Conservation (phyloP, 1,140 invertebrate species). For the Formica selysi region DNA sequence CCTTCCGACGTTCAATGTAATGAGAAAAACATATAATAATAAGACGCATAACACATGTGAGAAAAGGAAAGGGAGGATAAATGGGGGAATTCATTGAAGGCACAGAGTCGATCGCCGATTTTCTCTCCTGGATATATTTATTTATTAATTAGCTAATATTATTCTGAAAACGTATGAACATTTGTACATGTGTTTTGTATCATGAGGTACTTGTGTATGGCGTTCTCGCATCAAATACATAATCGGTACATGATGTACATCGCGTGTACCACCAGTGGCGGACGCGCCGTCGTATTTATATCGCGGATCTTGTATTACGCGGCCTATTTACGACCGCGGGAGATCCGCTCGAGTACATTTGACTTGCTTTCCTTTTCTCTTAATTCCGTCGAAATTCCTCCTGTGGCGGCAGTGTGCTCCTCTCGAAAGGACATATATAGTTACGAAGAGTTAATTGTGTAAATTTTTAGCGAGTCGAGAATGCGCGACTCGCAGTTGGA, state of each 20-base stretch:
- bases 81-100: background rate
- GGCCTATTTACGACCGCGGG: conserved; percentile 57
- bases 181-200: conserved; percentile 86
- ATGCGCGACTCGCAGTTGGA: conserved; percentile 20
- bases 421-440: conserved; percentile 62
- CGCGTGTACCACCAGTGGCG: conserved; percentile 30
- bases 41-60: background rate
- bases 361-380: conserved; percentile 50
- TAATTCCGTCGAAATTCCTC: conserved; percentile 19
- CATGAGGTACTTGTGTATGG: conserved; percentile 86
- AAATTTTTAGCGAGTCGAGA: conserved; percentile 30
- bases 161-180: conserved; percentile 85
- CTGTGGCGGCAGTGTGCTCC: conserved; percentile 78
- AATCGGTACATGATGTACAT: conserved; percentile 77
- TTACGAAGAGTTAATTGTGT: conserved; percentile 57
- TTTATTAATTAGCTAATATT: conserved; percentile 85
- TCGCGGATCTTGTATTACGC: conserved; percentile 39
- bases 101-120: conserved; percentile 9
- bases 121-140: conserved; percentile 76
- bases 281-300: background rate
- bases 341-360: conserved; percentile 51
- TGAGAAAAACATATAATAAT: conserved; percentile 19
- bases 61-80: background rate
- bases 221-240: conserved; percentile 81
- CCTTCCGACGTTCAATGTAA: background rate